A percentile compares a stretch with the other conserved stretches of the same genome.
Evolutionary conservation across 1,140 invertebrate species (phyloP).

Genomic region (Drosophila gunungcola): DNA sequence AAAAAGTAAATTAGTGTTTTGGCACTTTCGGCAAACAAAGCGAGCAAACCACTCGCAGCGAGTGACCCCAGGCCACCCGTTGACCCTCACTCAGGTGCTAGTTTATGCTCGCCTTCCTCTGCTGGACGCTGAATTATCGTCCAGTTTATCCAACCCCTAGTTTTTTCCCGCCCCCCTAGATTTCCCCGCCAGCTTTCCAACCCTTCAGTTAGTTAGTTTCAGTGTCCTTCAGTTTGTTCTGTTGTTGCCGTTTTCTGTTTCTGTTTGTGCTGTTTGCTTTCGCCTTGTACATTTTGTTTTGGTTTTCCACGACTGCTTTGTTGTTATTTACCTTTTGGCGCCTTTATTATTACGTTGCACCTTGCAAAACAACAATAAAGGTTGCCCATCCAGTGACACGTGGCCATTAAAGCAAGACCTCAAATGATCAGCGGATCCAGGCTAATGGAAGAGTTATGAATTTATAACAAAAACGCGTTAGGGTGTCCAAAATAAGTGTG

Average conservation of each 20-base stretch:
- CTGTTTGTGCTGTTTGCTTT: slow-evolving; percentile 49
- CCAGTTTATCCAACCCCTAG: not conserved
- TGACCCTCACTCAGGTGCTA: slow-evolving; percentile 68
- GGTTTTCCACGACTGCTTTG: slow-evolving; percentile 48
- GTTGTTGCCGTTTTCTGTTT: slow-evolving; percentile 33
- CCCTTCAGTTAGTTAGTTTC: slow-evolving; percentile 75
- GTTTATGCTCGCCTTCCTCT: slow-evolving; percentile 62
- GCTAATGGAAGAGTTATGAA: slow-evolving; percentile 77
- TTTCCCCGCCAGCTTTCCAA: slow-evolving; percentile 10
- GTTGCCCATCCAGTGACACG: slow-evolving; percentile 35
- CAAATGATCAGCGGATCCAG: slow-evolving; percentile 20
- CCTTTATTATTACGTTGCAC: slow-evolving; percentile 74
- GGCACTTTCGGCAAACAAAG: slow-evolving; percentile 82
- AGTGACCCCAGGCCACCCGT: slow-evolving; percentile 37
- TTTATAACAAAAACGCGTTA: slow-evolving; percentile 76
- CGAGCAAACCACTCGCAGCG: slow-evolving; percentile 22
- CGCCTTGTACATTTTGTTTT: slow-evolving; percentile 53
- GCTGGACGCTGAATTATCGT: slow-evolving; percentile 67
- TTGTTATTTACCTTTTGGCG: slow-evolving; percentile 79
- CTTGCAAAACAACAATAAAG: slow-evolving; percentile 38
- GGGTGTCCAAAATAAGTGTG: not conserved
- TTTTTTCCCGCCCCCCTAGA: not conserved
- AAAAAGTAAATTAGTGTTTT: slow-evolving; percentile 84
- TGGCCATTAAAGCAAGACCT: slow-evolving; percentile 9
- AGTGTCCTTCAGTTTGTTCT: slow-evolving; percentile 63